These are phyloP conservation scores for Ooceraea biroi DNA, from an alignment of 1,140 invertebrate species.

Conservation along the genomic window DNA sequence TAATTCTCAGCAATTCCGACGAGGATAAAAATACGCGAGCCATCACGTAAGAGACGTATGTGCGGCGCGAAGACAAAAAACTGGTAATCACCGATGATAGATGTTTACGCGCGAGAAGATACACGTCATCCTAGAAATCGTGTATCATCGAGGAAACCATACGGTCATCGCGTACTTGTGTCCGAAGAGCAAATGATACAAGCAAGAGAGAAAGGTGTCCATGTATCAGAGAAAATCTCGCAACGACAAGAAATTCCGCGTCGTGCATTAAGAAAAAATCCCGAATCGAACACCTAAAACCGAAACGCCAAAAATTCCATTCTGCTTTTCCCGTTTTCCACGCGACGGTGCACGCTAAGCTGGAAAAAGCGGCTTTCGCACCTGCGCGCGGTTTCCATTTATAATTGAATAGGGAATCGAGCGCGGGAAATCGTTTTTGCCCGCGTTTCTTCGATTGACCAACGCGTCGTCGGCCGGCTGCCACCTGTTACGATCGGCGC, in stretches of 20 bases:
- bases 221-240: background rate
- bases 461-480: background rate
- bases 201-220: no score
- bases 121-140: slow-evolving; percentile 13
- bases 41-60: background rate
- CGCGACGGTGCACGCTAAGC: background rate
- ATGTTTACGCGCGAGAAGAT: slow-evolving; percentile 1
- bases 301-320: slow-evolving; percentile 5
- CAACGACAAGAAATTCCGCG: background rate
- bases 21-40: background rate
- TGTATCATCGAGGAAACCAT: background rate
- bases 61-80: slow-evolving; percentile 6
- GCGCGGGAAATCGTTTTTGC: slow-evolving; percentile 33
- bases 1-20: background rate
- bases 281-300: background rate
- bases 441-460: background rate
- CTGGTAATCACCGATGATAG: background rate
- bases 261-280: background rate
- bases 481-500: slow-evolving; percentile 15
- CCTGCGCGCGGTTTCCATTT: slow-evolving; percentile 8
- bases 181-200: no score
- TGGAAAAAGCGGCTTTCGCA: slow-evolving; percentile 15
- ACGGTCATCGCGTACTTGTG: background rate
- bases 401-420: slow-evolving; percentile 21
- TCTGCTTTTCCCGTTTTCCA: background rate